phyloP scores from a whole-genome alignment of 2,888 invertebrate species.

The Thalpophila matura region DNA sequence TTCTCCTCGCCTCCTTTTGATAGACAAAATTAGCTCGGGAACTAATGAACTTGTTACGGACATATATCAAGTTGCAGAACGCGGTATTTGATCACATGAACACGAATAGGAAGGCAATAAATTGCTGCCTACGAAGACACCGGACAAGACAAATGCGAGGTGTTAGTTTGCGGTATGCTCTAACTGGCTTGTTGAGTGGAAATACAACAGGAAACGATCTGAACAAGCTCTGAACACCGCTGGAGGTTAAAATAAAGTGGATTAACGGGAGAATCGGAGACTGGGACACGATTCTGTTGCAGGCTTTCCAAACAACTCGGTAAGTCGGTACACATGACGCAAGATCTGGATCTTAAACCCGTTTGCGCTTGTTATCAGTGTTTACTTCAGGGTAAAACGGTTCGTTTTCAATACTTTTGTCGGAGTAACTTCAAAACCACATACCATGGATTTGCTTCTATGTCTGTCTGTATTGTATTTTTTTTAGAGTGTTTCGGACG shows the following conservation, averaged over 20 bases:
- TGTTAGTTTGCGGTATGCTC: slow-evolving; percentile 69
- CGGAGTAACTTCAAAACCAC: slow-evolving; percentile 4
- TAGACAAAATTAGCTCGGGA: slow-evolving; percentile 78
- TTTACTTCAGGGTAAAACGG: slow-evolving; percentile 40
- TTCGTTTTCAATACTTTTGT: slow-evolving; percentile 14
- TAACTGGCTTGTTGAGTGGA: slow-evolving; percentile 71
- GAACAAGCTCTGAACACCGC: slow-evolving; percentile 59
- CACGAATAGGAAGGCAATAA: slow-evolving; percentile 78
- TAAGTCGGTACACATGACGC: slow-evolving; percentile 55
- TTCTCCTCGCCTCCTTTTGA: slow-evolving; percentile 75
- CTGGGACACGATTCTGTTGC: slow-evolving; percentile 63
- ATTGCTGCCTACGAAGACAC: slow-evolving; percentile 78
- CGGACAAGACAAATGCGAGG: slow-evolving; percentile 81
- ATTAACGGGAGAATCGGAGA: slow-evolving; percentile 65
- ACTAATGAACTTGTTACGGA: slow-evolving; percentile 81
- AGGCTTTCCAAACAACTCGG: slow-evolving; percentile 58
- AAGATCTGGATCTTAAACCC: slow-evolving; percentile 57
- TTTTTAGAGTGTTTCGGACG: not conserved
- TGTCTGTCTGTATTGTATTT: too few species aligned
- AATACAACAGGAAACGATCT: slow-evolving; percentile 72
- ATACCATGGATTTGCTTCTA: slow-evolving; percentile 1
- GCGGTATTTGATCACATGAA: slow-evolving; percentile 75
- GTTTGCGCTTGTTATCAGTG: slow-evolving; percentile 35
- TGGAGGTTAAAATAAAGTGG: slow-evolving; percentile 65
- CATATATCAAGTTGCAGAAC: slow-evolving; percentile 74